A percentile compares a stretch with the other conserved stretches of the same genome.
Evolutionary conservation across 2,113 vertebrate genomes (phyloP).

Genomic region (Phrynocephalus versicolor): DNA sequence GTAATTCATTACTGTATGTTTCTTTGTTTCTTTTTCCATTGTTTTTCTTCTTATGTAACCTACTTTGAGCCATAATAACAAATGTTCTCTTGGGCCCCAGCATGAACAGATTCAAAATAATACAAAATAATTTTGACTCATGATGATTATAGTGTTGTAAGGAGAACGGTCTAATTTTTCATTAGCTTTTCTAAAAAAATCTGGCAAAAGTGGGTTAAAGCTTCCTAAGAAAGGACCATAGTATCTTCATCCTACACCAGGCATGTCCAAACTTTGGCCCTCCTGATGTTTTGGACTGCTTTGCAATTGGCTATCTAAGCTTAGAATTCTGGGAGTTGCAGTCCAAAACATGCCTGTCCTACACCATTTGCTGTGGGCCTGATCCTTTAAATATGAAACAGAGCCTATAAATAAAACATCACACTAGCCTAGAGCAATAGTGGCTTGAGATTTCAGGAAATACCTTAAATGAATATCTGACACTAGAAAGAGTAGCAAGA

Average conservation of each 20-base stretch:
- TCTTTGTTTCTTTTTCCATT: neutral
- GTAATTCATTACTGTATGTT: too few relatives aligned
- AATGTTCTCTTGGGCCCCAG: too few relatives aligned
- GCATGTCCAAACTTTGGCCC: neutral
- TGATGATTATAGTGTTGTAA: neutral
- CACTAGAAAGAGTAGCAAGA: slow-evolving; percentile 38
- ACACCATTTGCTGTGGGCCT: too few relatives aligned
- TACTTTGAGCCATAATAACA: neutral
- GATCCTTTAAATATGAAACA: neutral
- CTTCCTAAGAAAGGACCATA: neutral
- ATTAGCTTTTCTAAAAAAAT: too few relatives aligned
- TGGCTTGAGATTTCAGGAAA: neutral
- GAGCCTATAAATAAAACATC: slow-evolving; percentile 26
- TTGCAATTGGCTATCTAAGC: too few relatives aligned
- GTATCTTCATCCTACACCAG: neutral
- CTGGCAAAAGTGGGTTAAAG: too few relatives aligned
- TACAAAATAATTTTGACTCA: neutral
- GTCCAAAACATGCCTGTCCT: neutral
- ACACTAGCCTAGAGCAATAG: neutral
- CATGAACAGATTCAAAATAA: too few relatives aligned
- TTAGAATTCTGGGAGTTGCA: too few relatives aligned
- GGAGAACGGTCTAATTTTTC: neutral
- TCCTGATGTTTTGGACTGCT: neutral
- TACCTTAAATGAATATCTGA: slow-evolving; percentile 39
- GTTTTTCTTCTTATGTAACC: neutral